Base-by-base conservation (phyloP, 2,888 invertebrate species). In the Mylabris sibirica region DNA sequence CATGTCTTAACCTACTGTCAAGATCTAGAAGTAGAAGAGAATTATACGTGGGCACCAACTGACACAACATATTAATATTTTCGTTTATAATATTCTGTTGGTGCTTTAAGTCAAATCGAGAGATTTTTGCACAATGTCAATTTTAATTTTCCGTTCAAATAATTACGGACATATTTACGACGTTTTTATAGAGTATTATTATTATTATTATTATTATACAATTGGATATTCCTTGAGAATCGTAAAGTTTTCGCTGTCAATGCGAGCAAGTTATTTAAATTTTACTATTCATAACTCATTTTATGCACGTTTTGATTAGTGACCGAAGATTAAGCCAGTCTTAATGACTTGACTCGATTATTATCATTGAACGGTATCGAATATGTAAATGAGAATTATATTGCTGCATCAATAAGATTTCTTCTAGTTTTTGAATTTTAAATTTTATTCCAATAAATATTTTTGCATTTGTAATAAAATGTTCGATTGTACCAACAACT, bases 31-130 rank as follows among this genome's bases (percentile, higher is more conserved):
- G n/a, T n/a, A n/a, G 30, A 30, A 8, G 22, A 20, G 35, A 61
- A 61, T 61, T 35, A n/a, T n/a, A 61, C 30, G 61, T 61, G 61
- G 61, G 61, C 61, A 61, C 61, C 61, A 61, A 35, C 61, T 61
- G 61, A 61, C 61, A 61, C 35, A 61, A 61, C 61, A 61, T 35
- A 61, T 61, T 61, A 61, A 61, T 61, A 61, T 61, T 61, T 35
- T 35, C 22, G 44, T 12, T 44, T 44, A 17, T 17, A 44, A 44
- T 44, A n/a, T 38, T 38, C 12, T n/a, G 44, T n/a, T 44, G 4
- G n/a, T 1, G 9, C 1, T 38, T 6, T 1, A 38, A 5, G 14
- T 44, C 44, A 44, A 41, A 14, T 14, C 14, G n/a, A 3, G 14
- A 5, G 14, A 14, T 41, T 41, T 35, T 44, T 44, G 44, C 44